Conservation (phyloP, 2,797 vertebrate species). For the Otolemur crassicaudatus region DNA sequence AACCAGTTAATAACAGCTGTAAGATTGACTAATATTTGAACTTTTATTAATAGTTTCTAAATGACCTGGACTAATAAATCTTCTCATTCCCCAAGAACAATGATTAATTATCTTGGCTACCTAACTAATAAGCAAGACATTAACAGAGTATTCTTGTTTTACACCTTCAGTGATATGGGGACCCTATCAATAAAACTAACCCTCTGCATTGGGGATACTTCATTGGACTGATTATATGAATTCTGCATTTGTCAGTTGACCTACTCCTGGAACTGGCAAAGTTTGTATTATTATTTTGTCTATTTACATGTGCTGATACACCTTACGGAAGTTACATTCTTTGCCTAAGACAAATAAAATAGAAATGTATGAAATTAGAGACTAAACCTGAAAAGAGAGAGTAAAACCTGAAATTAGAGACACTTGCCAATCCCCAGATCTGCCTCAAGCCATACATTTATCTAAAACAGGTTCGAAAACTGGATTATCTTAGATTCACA, state of each 20-base stretch:
- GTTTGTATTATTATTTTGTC: not conserved
- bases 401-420: conserved; percentile 7
- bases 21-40: conserved; percentile 51
- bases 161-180: not conserved
- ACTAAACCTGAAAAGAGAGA: too few species aligned
- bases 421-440: not conserved
- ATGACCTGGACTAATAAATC: not conserved
- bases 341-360: not conserved
- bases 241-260: not conserved
- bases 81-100: conserved; percentile 1
- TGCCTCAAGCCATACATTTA: not conserved
- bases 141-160: not conserved
- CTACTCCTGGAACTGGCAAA: not conserved
- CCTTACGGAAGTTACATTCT: not conserved
- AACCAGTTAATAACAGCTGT: not conserved
- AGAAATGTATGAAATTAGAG: too few species aligned
- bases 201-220: not conserved
- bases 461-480: not conserved
- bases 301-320: not conserved
- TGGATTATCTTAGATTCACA: not conserved
- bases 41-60: conserved; percentile 48
- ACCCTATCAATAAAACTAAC: not conserved
- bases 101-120: conserved; percentile 40
- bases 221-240: not conserved
- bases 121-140: not conserved